phyloP scores from a whole-genome alignment of 35 echinoderm and acorn worm genomes.

The Diadema setosum region DNA sequence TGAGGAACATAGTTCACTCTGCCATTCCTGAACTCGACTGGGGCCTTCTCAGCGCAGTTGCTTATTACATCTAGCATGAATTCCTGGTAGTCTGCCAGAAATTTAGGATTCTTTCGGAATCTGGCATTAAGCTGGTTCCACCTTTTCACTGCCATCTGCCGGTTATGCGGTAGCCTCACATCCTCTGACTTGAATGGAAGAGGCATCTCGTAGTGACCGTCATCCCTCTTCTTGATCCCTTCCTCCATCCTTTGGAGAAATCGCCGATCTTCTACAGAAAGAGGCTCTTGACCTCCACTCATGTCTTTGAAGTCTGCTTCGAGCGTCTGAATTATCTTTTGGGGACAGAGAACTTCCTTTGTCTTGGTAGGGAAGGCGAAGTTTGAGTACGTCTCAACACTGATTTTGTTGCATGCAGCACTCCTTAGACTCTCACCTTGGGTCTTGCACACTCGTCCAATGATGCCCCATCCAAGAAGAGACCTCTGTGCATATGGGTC shows the following conservation, averaged over 20 bases:
- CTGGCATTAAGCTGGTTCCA: neutral
- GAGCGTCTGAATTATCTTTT: neutral
- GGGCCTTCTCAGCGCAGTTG: constrained; percentile 35
- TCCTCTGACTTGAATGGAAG: constrained; percentile 1
- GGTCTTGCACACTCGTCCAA: neutral
- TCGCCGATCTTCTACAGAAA: neutral
- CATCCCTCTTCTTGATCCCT: neutral
- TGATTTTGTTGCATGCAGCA: neutral
- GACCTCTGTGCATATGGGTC: constrained; percentile 33
- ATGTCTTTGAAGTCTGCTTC: constrained; percentile 30
- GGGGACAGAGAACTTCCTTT: neutral
- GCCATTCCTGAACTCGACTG: neutral
- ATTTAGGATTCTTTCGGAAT: constrained; percentile 23
- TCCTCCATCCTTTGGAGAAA: neutral
- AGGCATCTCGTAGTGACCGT: constrained; percentile 57
- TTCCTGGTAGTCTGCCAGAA: neutral
- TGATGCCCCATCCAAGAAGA: constrained; percentile 45
- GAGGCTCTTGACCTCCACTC: neutral
- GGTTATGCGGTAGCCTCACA: constrained; percentile 23
- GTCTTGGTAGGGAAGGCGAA: neutral
- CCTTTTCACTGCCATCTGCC: neutral
- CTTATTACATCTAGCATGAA: constrained; percentile 36
- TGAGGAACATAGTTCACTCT: constrained; percentile 64
- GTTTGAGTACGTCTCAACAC: neutral
- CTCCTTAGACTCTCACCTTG: neutral